Evolutionary conservation across 1,140 invertebrate species (phyloP), one percentile per base, ranked within the genome.

Genomic region (Eurytemora carolleeae): DNA sequence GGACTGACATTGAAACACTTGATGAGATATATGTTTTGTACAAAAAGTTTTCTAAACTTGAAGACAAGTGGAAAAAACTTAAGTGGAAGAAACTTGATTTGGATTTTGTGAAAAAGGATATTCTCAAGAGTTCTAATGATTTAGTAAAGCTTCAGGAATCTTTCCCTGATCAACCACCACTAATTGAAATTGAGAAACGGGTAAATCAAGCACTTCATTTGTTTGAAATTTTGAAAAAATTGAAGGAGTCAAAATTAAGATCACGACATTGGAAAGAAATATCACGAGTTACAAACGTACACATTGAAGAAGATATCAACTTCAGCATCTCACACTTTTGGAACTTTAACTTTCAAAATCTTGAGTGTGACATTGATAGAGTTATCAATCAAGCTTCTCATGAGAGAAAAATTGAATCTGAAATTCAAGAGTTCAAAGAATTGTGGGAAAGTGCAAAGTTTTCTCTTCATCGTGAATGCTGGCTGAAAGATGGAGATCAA

Each of bases 281-380:
- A 12, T 7, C 7, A 44, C 31, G n/a, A n/a, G 31, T 44, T n/a
- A 44, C 31, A 12, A 44, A 44, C 7, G 31, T 44, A 12, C 31
- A 44, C 7, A 44, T 44, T 44, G 31, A 44, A 12, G 31, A 44
- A 44, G 31, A 44, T n/a, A 44, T 44, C 2, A 23, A 57, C 21
- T 57, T 57, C 18, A 57, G 19, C 15, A 18, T 57, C 3, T 22
- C 20, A 57, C 18, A 15, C 56, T 57, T 57, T 57, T 57, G 18
- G 56, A 24, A 25, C 23, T 15, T 57, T 57, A 18, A 18, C 3
- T 18, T 57, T 3, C 12, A 57, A 20, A 18, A 15, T 57, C 18
- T 57, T 3, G 56, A 12, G 24, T 18, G 15, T 12, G 18, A 15
- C 23, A 24, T 57, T 15, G 24, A 17, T 24, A 16, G 18, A 22